Evolutionary conservation across 2,113 vertebrate genomes (phyloP).

Genomic region (Sus scrofa): T2T-Sscrofa CM000821.6:6253501-6254000

Average conservation of each 20-base stretch:
- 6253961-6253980: not conserved
- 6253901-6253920: not conserved
- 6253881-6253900: not conserved
- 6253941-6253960: not conserved
- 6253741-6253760: not conserved
- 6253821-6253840: conserved; percentile 22
- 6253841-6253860: not conserved
- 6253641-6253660: not conserved
- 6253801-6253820: conserved; percentile 6
- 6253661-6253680: conserved; percentile 36
- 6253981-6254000: not conserved
- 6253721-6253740: conserved; percentile 34
- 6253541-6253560: not conserved
- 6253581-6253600: not conserved
- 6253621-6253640: conserved; percentile 2
- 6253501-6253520: not conserved
- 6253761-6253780: not conserved
- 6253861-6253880: not conserved
- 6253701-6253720: conserved; percentile 13
- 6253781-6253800: not conserved
- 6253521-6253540: fast-evolving
- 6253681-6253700: not conserved
- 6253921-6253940: not conserved
- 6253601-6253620: not conserved
- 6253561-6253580: not conserved